These are phyloP conservation scores for Pseudeuparius sepicola DNA, from an alignment of 2,888 invertebrate species.

Conservation along the genomic window DNA sequence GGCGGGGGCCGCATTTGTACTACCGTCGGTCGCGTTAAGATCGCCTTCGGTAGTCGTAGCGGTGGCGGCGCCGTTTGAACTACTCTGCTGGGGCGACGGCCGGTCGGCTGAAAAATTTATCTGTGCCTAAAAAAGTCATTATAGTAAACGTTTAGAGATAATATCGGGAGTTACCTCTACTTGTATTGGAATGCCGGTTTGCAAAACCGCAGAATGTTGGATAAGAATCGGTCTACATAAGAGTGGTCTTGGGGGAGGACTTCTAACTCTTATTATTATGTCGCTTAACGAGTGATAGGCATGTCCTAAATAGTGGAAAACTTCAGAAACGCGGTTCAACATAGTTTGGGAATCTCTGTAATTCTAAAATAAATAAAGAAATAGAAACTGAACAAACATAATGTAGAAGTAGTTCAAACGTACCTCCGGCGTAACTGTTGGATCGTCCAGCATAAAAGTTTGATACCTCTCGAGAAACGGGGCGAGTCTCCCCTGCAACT, in stretches of 20 bases:
- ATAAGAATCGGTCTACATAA: slow-evolving; percentile 62
- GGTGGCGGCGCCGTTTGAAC: slow-evolving; percentile 18
- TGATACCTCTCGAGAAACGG: slow-evolving; percentile 58
- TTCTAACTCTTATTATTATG: slow-evolving; percentile 61
- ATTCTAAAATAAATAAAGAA: slow-evolving; percentile 31
- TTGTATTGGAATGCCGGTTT: slow-evolving; percentile 56
- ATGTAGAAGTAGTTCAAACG: slow-evolving; percentile 10
- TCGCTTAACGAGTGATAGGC: slow-evolving; percentile 85
- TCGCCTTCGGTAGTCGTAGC: too few relatives aligned
- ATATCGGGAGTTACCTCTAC: slow-evolving; percentile 47
- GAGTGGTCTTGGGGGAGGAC: slow-evolving; percentile 57
- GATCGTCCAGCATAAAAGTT: slow-evolving; percentile 51
- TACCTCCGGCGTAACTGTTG: slow-evolving; percentile 37
- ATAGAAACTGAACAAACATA: slow-evolving; percentile 1
- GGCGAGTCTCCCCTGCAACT: slow-evolving; percentile 49
- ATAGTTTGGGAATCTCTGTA: slow-evolving; percentile 51
- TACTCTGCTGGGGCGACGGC: slow-evolving; percentile 17
- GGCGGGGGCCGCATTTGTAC: slow-evolving; percentile 23
- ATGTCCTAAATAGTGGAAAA: slow-evolving; percentile 78
- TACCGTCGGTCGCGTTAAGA: too few relatives aligned
- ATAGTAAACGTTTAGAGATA: too few relatives aligned
- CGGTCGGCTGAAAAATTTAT: slow-evolving; percentile 31
- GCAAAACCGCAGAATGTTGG: slow-evolving; percentile 55
- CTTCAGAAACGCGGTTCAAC: slow-evolving; percentile 65
- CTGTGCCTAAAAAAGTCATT: slow-evolving; percentile 32